A percentile compares a stretch with the other conserved stretches of the same genome.
These are phyloP conservation scores for Drosophila birchii DNA, from an alignment of 2,888 invertebrate species.

Conservation along the genomic window DNA sequence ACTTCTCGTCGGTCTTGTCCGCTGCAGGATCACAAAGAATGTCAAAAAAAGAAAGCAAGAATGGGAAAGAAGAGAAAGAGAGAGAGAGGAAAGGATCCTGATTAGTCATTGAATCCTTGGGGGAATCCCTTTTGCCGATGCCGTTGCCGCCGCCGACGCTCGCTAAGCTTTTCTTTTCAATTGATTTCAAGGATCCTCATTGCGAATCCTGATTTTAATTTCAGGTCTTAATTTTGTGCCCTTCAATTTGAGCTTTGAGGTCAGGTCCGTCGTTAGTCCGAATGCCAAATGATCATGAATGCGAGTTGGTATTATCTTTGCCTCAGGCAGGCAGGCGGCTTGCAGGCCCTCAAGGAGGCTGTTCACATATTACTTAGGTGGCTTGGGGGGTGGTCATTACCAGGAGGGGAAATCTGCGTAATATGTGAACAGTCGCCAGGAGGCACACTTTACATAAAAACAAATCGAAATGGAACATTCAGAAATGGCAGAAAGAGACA, in stretches of 20 bases:
- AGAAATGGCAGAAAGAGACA: slow-evolving; percentile 6
- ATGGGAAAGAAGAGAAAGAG: neutral
- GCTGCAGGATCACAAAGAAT: slow-evolving; percentile 86
- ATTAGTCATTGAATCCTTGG: neutral
- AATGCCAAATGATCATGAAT: slow-evolving; percentile 56
- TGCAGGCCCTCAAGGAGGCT: neutral
- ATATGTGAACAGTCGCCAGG: neutral
- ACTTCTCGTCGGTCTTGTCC: slow-evolving; percentile 93
- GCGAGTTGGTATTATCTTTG: slow-evolving; percentile 38
- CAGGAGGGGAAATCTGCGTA: no score
- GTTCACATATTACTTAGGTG: neutral
- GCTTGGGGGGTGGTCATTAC: neutral
- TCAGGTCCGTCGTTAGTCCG: slow-evolving; percentile 35
- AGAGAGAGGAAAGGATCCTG: neutral
- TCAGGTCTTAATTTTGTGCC: slow-evolving; percentile 13
- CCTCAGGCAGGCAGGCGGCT: slow-evolving; percentile 56
- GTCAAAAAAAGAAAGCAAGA: neutral
- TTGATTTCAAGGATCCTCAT: slow-evolving; percentile 4
- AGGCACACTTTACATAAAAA: neutral
- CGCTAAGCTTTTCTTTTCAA: slow-evolving; percentile 27
- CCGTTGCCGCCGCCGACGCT: slow-evolving; percentile 60
- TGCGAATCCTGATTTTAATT: slow-evolving; percentile 9
- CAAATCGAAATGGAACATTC: slow-evolving; percentile 24
- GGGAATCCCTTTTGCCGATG: slow-evolving; percentile 39
- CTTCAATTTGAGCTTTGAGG: neutral